Evolutionary conservation across 2,888 invertebrate genomes (phyloP), one percentile per base, ranked within the genome.

Genomic region (Chalcis sispes): DNA sequence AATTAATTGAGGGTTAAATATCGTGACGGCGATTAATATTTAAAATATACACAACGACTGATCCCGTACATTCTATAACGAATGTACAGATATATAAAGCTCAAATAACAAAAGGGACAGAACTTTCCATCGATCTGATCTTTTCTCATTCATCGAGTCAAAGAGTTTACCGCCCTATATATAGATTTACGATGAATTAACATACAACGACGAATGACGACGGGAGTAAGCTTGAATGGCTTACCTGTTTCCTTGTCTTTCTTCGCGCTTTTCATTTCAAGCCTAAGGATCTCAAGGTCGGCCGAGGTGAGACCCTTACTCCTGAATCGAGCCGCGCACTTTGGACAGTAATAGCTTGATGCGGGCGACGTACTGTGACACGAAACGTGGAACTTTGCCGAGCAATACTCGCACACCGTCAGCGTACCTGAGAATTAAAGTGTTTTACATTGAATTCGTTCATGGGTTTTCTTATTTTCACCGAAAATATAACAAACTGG

Each of bases 281-380:
- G 66, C 72, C 72, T 76, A 4, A 77, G 71, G 5, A 66, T 61
- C 18, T 77, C 71, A 27, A 70, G 65, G 23, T 77, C 66, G 8
- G 52, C 1, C 1, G 69, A 0, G 8, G 40, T 50, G 25, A 64
- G 15, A 15, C 78, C 78, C 46, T 77, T 79, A 20, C 58, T 83
- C 73, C 81, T 83, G 15, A 80, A 80, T n/a, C 48, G 62, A 5
- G 52, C 23, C 25, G 58, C 85, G 79, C 91, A 91, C 79, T 88
- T 89, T 7, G 91, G 91, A 81, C 91, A 91, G 73, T 89, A 89
- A 64, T 88, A 86, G 10, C 89, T 87, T 1, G 90, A 88, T 58
- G 89, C 87, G 8, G 90, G 85, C 7, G 90, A 89, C 61, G 89
- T 84, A 77, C 90, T 89, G 81, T 91, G 91, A 80, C 91, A 91